Base-by-base conservation (phyloP, 2,888 invertebrate genomes). In the Rosalia funebris region DNA sequence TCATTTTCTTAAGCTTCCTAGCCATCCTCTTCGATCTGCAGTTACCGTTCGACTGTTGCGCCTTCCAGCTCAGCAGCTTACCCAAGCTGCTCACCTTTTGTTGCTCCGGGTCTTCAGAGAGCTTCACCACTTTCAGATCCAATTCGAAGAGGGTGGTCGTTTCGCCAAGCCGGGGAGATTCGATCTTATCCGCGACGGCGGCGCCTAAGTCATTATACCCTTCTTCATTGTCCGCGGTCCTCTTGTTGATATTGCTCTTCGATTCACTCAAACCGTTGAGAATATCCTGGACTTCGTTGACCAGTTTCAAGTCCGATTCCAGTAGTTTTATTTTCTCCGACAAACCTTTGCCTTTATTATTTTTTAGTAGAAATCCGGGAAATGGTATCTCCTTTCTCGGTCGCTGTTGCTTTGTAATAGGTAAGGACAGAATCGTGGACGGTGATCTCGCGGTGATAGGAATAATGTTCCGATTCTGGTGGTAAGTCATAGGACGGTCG, bases 261-360 rank as follows among this genome's bases (percentile, higher is more conserved):
- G 12, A 17, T 41, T 54, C 46, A 48, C 39, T 47, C 9, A 70
- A 59, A 37, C 65, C 63, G 41, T 72, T 65, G 20, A 73, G 54
- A 20, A 73, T 71, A 42, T 48, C 68, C 54, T 74, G 71, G 20
- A 74, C 67, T 60, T 74, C 74, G 56, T 72, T 60, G 3, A 74
- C 71, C 25, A 74, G 58, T 46, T 70, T 65, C 2, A 74, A 42
- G 42, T 74, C 71, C 19, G 64, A 65, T 56, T 71, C 61, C 1
- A 74, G 57, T 20, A 57, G 63, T 17, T 52, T 60, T 12, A 73
- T 42, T 37, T 61, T 66, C 25, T 25, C 42, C 25, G 44, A 60
- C 14, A 54, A 11, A n/a, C n/a, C 25, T 25, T 25, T 25, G 25
- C 4, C 25, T 25, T 25, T 25, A 9, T 9, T 25, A 9, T n/a